A percentile compares a stretch with the other conserved stretches of the same genome.
Evolutionary conservation across 2,113 vertebrate species (phyloP).

Genomic region (Paramisgurnus dabryanus): DNA sequence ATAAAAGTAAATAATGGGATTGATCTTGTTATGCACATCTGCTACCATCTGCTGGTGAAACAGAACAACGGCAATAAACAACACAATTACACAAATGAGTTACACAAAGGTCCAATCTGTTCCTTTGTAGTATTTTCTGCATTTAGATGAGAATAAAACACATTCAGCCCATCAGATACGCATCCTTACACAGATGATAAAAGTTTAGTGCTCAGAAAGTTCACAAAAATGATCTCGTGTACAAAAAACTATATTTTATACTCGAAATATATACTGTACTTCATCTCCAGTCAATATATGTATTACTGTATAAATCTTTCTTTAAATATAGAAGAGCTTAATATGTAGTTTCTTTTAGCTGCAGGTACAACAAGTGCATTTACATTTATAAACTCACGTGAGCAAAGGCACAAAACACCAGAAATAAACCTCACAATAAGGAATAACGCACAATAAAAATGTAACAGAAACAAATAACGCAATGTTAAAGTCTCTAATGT

Average conservation of each 20-base stretch:
- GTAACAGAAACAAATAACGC: background rate
- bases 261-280: background rate
- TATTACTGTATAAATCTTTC: background rate
- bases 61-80: too few species aligned
- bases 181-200: background rate
- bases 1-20: too few species aligned
- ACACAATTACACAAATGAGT: too few species aligned
- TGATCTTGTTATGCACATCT: too few species aligned
- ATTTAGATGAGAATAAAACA: background rate
- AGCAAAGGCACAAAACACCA: background rate
- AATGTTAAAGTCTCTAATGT: background rate
- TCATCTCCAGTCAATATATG: too few species aligned
- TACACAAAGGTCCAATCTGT: too few species aligned
- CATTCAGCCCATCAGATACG: background rate
- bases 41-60: too few species aligned
- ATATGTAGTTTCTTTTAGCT: background rate
- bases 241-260: background rate
- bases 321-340: background rate
- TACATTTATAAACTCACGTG: background rate
- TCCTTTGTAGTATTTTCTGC: too few species aligned
- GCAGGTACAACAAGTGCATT: background rate
- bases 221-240: background rate
- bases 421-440: background rate
- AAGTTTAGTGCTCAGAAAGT: background rate
- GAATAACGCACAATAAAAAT: background rate